Conservation (phyloP, 2,113 vertebrate species). For the Eleginops maclovinus region DNA sequence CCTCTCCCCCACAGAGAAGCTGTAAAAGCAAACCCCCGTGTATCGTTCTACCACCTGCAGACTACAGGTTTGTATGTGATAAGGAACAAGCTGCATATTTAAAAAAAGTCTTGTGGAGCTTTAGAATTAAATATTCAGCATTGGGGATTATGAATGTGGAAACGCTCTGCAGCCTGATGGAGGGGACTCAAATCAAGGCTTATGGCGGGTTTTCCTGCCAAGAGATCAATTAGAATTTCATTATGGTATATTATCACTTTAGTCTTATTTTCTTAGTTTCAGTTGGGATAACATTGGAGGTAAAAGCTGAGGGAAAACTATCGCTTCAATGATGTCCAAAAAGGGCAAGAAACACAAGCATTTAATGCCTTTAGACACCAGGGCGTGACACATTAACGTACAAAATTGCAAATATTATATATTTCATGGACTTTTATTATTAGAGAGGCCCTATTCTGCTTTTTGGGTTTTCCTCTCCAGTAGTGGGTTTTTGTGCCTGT, state of each 20-base stretch:
- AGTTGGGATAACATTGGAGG: background rate
- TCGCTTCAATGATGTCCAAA: background rate
- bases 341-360: background rate
- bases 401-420: too few species aligned
- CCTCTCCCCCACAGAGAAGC: constrained; percentile 47
- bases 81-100: too few species aligned
- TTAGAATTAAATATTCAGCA: background rate
- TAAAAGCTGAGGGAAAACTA: background rate
- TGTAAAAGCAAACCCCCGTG: constrained; percentile 32
- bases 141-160: background rate
- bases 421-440: too few species aligned
- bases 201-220: background rate
- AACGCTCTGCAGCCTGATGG: background rate
- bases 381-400: too few species aligned
- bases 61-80: background rate
- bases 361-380: too few species aligned
- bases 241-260: too few species aligned
- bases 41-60: constrained; percentile 20
- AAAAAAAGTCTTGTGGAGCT: background rate
- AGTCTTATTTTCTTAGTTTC: background rate
- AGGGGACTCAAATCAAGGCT: background rate
- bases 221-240: background rate
- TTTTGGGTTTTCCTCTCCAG: too few species aligned
- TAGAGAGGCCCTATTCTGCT: too few species aligned
- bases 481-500: too few species aligned